Percentiles rank a stretch among this genome's conserved stretches.
Conservation (phyloP, 2,888 invertebrate genomes). For the Metalampra italica region DNA sequence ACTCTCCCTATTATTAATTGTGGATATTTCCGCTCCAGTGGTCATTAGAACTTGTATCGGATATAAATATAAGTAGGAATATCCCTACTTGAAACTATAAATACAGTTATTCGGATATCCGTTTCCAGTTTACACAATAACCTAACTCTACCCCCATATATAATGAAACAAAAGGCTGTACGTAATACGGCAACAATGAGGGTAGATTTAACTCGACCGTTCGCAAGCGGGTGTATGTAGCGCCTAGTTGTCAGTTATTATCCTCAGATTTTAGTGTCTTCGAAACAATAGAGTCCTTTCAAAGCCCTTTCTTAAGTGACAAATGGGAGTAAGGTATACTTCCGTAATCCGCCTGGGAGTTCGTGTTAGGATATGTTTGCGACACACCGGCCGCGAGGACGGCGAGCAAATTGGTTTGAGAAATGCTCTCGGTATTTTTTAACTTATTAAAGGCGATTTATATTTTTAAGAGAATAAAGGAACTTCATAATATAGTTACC, state of each 20-base stretch:
- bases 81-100: too few species aligned
- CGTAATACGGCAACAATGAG: conserved; percentile 5
- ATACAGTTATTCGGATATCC: background rate
- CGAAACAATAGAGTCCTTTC: conserved; percentile 55
- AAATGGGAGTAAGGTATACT: conserved; percentile 58
- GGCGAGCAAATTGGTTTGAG: conserved; percentile 3
- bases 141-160: background rate
- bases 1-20: too few species aligned
- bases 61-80: too few species aligned
- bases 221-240: conserved; percentile 19
- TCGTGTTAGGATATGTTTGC: conserved; percentile 23
- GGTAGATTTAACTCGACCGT: conserved; percentile 20
- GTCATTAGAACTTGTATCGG: too few species aligned
- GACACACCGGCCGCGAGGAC: conserved; percentile 12
- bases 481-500: too few species aligned
- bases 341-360: conserved; percentile 54
- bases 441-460: too few species aligned
- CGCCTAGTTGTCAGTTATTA: conserved; percentile 38
- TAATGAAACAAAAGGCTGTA: conserved; percentile 4
- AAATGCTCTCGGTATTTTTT: too few species aligned
- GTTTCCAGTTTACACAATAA: background rate
- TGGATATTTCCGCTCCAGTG: too few species aligned
- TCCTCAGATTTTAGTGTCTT: conserved; percentile 51
- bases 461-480: too few species aligned
- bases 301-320: conserved; percentile 63